Evolutionary conservation across 2,797 vertebrate species (phyloP), one percentile per base, ranked within the genome.

Genomic region (Myotis daubentonii): DNA sequence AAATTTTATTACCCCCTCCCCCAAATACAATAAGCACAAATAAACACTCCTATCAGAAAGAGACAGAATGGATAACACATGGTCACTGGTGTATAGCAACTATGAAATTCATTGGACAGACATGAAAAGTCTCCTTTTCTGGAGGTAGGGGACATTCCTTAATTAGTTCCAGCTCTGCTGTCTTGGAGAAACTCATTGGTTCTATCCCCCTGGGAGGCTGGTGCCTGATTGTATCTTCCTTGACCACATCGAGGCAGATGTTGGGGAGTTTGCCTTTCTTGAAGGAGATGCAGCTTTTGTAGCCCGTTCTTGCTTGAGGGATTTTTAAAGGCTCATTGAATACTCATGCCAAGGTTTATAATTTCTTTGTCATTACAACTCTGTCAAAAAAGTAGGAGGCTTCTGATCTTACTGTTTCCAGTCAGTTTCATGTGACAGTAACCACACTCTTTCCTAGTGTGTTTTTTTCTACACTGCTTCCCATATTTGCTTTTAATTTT

Each of bases 401-500:
- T 74, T 55, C 10, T 38, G 68, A 87, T 87, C 53, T 87, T 70
- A 86, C 17, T 81, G 47, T 83, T 88, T 88, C n/a, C 49, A 78
- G 66, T 75, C 33, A 33, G 33, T 89, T 80, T 22, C 30, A 33
- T 70, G 55, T 30, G 41, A 51, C 51, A 70, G 55, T 28, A 70
- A 62, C 16, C 57, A 86, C 36, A 71, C 7, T 65, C 19, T 70
- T 85, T 92, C 62, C 17, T 78, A 4, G 49, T 44, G 51, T 93
- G 80, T 72, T 57, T 57, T 71, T 93, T 93, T 66, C 76, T 87
- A 62, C 0, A 44, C 33, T 76, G 76, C 30, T 87, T 91, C 62
- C 75, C 49, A 33, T n/a, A 41, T 66, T 94, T 87, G n/a, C 23
- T 71, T 92, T 70, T 49, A 22, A 36, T 60, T 93, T 87, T 49